Base-by-base conservation (phyloP, 2,888 invertebrate genomes). In the Petrolisthes cinctipes region DNA sequence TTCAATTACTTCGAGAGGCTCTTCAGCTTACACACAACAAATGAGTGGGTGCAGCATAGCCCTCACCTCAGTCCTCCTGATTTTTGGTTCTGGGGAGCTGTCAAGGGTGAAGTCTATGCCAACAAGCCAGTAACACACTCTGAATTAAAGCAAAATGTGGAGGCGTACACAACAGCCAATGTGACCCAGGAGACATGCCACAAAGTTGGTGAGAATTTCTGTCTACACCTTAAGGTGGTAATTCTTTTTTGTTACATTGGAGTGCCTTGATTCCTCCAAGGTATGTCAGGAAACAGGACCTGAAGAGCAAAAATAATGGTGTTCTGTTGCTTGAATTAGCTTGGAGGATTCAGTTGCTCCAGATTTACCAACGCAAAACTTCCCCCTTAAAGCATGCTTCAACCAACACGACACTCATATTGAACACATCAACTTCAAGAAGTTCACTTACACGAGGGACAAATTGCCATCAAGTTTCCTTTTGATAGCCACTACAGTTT, bases 11-110 rank as follows among this genome's bases (percentile, higher is more conserved):
- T 11, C 82, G 61, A 9, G 11, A 57, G 23, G 57, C 82, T 82
- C 82, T 14, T 82, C 11, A 61, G 57, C 82, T 20, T 82, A 14
- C 14, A 23, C 82, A 61, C 82, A 11, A n/a, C 7, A 6, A 5
- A n/a, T n/a, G n/a, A 82, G 61, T 82, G 56, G 82, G 37, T 20
- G 23, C 61, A 56, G 56, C 82, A 82, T 6, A 82, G 82, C 61
- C 61, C 37, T 37, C 57, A 56, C 57, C 82, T 82, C 9, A 82
- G 61, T 61, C 82, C 66, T 57, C 20, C 61, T 56, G 61, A 61
- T 23, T 82, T 82, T 9, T 57, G 82, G 82, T 7, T 66, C 11
- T 82, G 82, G 61, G 61, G 66, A 20, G 82, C 61, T 20, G 61
- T 23, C 61, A 61, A 82, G 37, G 66, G 82, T 14, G 9, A 56